phyloP scores from a whole-genome alignment of 1,140 invertebrate species.

The Papilio machaon region DNA sequence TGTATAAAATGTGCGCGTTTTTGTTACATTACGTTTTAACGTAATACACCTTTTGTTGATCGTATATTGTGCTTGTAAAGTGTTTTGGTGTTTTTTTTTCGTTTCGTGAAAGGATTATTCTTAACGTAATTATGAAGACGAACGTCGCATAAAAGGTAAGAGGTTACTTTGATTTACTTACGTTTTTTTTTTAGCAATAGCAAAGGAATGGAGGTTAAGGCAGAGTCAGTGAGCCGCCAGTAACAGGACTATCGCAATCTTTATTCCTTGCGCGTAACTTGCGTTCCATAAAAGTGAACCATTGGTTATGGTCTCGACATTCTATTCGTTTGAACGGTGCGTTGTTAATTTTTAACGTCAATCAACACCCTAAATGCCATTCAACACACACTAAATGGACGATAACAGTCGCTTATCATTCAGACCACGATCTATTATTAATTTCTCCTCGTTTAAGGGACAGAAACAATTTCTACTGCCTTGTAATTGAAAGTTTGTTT shows the following conservation, averaged over 20 bases:
- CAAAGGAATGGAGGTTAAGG: conserved; percentile 48
- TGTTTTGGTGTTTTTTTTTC: conserved; percentile 68
- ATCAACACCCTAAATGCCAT: conserved; percentile 22
- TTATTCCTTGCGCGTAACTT: conserved; percentile 72
- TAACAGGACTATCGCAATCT: conserved; percentile 80
- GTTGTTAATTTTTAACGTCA: conserved; percentile 65
- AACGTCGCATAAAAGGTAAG: conserved; percentile 71
- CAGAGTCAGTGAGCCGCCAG: conserved; percentile 52
- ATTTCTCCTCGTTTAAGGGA: conserved; percentile 63
- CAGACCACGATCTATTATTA: conserved; percentile 43
- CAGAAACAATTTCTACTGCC: conserved; percentile 4
- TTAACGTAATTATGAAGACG: conserved; percentile 71
- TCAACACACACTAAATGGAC: conserved; percentile 11
- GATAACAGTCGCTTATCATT: not conserved
- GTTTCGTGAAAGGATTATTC: conserved; percentile 77
- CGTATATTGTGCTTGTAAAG: conserved; percentile 66
- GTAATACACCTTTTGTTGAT: conserved; percentile 52
- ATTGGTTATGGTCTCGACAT: conserved; percentile 59
- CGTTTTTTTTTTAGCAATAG: conserved; percentile 28
- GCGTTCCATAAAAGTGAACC: conserved; percentile 71
- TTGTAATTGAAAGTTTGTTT: conserved; percentile 19
- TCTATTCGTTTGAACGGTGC: conserved; percentile 54
- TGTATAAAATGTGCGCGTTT: conserved; percentile 61
- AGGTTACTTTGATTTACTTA: conserved; percentile 45
- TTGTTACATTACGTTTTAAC: conserved; percentile 46